A percentile compares a stretch with the other conserved stretches of the same genome.
Evolutionary conservation across 2,888 invertebrate genomes (phyloP).

Genomic region (Phlogophora meticulosa): DNA sequence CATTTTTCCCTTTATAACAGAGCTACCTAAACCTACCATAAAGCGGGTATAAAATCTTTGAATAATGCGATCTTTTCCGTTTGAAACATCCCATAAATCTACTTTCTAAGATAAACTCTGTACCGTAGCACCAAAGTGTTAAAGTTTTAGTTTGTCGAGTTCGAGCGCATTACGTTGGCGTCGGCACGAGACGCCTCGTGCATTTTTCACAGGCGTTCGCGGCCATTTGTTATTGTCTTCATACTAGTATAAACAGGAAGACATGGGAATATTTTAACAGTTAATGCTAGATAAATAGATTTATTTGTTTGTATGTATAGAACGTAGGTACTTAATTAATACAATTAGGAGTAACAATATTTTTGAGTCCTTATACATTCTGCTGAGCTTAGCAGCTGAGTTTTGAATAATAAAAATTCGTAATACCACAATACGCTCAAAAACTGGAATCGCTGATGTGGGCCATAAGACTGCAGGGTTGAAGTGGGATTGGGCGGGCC

Average conservation of each 20-base stretch:
- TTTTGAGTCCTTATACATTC: too few relatives aligned
- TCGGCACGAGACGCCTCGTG: conserved; percentile 48
- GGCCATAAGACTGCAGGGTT: too few relatives aligned
- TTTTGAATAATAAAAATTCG: too few relatives aligned
- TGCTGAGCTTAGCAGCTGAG: too few relatives aligned
- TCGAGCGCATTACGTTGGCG: conserved; percentile 58
- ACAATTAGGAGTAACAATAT: too few relatives aligned
- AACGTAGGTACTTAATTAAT: too few relatives aligned
- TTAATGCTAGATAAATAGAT: too few relatives aligned
- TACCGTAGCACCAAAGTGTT: conserved; percentile 63
- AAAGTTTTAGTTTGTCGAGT: conserved; percentile 71
- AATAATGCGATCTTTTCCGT: conserved; percentile 65
- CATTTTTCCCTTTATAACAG: too few relatives aligned
- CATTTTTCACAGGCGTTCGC: conserved; percentile 62
- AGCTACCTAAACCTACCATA: conserved; percentile 44
- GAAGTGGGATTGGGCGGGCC: too few relatives aligned
- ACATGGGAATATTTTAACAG: conserved; percentile 31
- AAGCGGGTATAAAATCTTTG: conserved; percentile 59
- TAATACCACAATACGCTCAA: too few relatives aligned
- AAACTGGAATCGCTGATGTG: too few relatives aligned
- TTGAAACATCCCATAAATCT: conserved; percentile 76
- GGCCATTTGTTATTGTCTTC: conserved; percentile 56
- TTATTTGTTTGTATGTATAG: too few relatives aligned
- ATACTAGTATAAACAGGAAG: conserved; percentile 41
- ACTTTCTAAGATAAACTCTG: conserved; percentile 72